Evolutionary conservation across 2,888 invertebrate species (phyloP).

Genomic region (Philonicus albiceps): DNA sequence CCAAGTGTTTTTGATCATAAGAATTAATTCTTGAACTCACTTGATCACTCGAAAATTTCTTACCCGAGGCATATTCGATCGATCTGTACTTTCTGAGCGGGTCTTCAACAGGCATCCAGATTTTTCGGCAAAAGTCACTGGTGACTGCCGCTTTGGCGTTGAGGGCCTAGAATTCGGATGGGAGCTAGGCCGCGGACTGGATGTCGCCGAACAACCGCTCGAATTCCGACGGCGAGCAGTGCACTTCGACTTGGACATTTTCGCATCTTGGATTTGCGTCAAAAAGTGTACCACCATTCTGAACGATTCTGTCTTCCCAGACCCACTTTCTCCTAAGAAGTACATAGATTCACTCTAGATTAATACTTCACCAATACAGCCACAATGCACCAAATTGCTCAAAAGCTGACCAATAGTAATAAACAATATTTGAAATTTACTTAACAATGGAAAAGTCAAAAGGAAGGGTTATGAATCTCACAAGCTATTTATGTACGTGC

Average conservation of each 20-base stretch:
- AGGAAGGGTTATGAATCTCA: no score
- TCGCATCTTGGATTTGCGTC: slow-evolving; percentile 75
- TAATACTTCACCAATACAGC: not conserved
- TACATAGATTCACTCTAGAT: not conserved
- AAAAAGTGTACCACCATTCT: slow-evolving; percentile 91
- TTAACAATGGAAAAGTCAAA: no score
- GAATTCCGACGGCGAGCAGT: not conserved
- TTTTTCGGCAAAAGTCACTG: slow-evolving; percentile 45
- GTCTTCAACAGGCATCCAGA: slow-evolving; percentile 50
- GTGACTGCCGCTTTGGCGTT: slow-evolving; percentile 53
- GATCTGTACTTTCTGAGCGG: slow-evolving; percentile 60
- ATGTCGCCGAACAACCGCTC: not conserved
- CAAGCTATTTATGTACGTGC: no score
- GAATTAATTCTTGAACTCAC: not conserved
- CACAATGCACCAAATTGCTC: not conserved
- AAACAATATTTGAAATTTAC: no score
- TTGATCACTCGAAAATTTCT: not conserved
- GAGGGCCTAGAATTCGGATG: slow-evolving; percentile 55
- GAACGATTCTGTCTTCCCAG: slow-evolving; percentile 93
- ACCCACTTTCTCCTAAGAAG: slow-evolving; percentile 82
- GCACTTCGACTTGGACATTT: slow-evolving; percentile 53
- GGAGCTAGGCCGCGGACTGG: slow-evolving; percentile 54
- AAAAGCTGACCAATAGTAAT: not conserved
- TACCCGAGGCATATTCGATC: slow-evolving; percentile 53
- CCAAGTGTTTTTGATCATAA: not conserved